These are phyloP conservation scores for Laspeyria flexula DNA, from an alignment of 2,888 invertebrate species.

Conservation along the genomic window DNA sequence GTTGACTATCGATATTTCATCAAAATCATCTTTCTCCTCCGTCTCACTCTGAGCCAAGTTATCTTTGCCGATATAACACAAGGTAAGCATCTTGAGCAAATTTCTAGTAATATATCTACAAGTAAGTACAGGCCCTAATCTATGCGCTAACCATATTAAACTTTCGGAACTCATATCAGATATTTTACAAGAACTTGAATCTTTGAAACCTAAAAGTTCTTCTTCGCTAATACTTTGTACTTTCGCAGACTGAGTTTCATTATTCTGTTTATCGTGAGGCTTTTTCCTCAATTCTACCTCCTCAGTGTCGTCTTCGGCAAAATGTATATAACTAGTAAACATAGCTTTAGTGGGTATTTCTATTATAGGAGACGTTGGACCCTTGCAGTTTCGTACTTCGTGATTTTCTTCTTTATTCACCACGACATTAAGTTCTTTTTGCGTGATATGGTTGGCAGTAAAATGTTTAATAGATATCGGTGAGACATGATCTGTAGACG, in stretches of 20 bases:
- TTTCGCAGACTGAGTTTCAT: conserved; percentile 18
- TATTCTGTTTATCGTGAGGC: conserved; percentile 23
- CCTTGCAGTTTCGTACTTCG: conserved; percentile 46
- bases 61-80: conserved; percentile 96
- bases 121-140: conserved; percentile 97
- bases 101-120: conserved; percentile 96
- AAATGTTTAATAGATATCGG: conserved; percentile 60
- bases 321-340: conserved; percentile 82
- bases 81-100: conserved; percentile 95
- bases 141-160: conserved; percentile 96
- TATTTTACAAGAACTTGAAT: conserved; percentile 83
- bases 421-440: conserved; percentile 54
- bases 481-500: conserved; percentile 74
- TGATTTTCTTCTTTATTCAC: conserved; percentile 52
- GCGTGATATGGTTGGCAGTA: conserved; percentile 36
- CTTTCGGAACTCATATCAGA: conserved; percentile 96
- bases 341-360: conserved; percentile 87
- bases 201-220: conserved; percentile 48
- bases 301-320: conserved; percentile 65
- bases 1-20: conserved; percentile 88
- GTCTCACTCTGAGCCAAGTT: conserved; percentile 87
- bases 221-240: conserved; percentile 55
- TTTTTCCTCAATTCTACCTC: conserved; percentile 53
- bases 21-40: conserved; percentile 77
- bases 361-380: conserved; percentile 88